Evolutionary conservation across 2,797 vertebrate species (phyloP), one percentile per base, ranked within the genome.

Genomic region (Chelon labrosus): DNA sequence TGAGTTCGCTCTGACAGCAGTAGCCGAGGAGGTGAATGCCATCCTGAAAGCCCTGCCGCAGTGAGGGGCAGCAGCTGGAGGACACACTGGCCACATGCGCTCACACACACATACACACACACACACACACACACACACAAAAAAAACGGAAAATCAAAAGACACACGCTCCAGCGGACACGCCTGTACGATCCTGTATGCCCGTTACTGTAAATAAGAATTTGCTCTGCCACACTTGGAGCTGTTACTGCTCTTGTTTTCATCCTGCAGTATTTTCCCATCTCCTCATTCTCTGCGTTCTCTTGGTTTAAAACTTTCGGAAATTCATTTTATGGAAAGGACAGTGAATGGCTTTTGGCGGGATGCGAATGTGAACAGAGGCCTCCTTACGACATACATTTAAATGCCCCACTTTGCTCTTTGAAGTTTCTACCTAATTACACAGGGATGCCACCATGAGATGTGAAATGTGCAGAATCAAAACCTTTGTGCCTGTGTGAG

Each of bases 21-120:
- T 99, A 82, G 98, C 98, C 0, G 98, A 99, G 88, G 98, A 99
- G 83, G 98, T 99, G 84, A 99, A 99, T 0, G 98, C 97, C 91
- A 99, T 99, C 86, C 93, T 99, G 88, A 99, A 99, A 92, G 97
- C 97, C 0, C 93, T 99, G 86, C 97, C 98, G 0, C 97, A 99
- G 92, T 99, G 93, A 98, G 77, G 75, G 7, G 60, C 67, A 41
- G 46, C 54, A 59, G 52, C 65, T 11, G 49, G 77, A 46, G 62
- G 70, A 80, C 53, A 64, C 70, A 73, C 65, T 10, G 63, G 63
- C 52, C 70, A 77, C 58, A 67, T 12, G 20, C 74, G 71, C 63
- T n/a, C n/a, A 61, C 60, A 70, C n/a, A 77, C 62, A 52, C 39
- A 22, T 22, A 22, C 22, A 22, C 38, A 7, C 42, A 7, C 42